These are phyloP conservation scores for Acanthosoma haemorrhoidale DNA, from an alignment of 2,888 invertebrate genomes.

Conservation along the genomic window DNA sequence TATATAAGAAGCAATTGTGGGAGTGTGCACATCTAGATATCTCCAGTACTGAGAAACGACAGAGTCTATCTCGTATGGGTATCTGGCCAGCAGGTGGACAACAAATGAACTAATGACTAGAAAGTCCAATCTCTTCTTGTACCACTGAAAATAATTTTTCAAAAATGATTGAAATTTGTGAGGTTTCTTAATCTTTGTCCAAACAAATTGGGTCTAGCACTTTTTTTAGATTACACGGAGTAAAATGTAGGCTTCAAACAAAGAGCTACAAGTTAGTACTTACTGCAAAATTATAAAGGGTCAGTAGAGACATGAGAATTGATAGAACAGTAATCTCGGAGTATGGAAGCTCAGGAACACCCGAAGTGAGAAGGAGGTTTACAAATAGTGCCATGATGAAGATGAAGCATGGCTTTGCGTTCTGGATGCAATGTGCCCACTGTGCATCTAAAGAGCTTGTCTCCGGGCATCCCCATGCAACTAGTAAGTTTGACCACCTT, in stretches of 20 bases:
- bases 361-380: slow-evolving; percentile 70
- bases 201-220: not conserved
- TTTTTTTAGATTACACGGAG: not conserved
- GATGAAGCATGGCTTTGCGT: slow-evolving; percentile 71
- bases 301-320: slow-evolving; percentile 69
- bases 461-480: slow-evolving; percentile 71
- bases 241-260: not conserved
- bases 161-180: not conserved
- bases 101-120: slow-evolving; percentile 72
- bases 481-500: slow-evolving; percentile 74
- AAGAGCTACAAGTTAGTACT: slow-evolving; percentile 27
- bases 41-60: slow-evolving; percentile 79
- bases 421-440: slow-evolving; percentile 73
- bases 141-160: slow-evolving; percentile 30
- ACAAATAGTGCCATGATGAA: slow-evolving; percentile 71
- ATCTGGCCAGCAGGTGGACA: slow-evolving; percentile 75
- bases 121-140: slow-evolving; percentile 51
- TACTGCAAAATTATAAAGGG: slow-evolving; percentile 61
- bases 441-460: slow-evolving; percentile 74
- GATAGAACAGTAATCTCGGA: slow-evolving; percentile 78
- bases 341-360: slow-evolving; percentile 65
- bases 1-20: slow-evolving; percentile 64
- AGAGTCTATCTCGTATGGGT: slow-evolving; percentile 79
- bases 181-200: no score
- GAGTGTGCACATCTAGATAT: slow-evolving; percentile 66